phyloP scores from a whole-genome alignment of 1,140 invertebrate species.

The Chrysoperla carnea region DNA sequence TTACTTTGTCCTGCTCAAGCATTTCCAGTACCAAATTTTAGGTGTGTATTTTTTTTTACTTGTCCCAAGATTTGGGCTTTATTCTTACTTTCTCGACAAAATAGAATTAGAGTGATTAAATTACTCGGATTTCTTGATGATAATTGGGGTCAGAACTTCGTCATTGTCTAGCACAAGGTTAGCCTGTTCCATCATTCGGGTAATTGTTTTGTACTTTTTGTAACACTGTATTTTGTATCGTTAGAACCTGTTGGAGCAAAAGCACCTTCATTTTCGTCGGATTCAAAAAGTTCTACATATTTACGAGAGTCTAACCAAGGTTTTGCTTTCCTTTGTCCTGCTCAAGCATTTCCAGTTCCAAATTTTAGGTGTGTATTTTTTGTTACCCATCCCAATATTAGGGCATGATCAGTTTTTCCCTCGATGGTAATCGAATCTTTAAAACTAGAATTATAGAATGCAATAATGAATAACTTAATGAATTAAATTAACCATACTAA shows the following conservation, averaged over 20 bases:
- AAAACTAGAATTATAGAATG: no score
- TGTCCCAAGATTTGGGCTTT: constrained; percentile 24
- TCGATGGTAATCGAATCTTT: no score
- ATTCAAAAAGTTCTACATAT: constrained; percentile 30
- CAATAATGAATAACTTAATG: no score
- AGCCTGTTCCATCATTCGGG: constrained; percentile 31
- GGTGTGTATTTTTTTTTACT: constrained; percentile 43
- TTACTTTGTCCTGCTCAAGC: constrained; percentile 48
- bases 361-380: constrained; percentile 45
- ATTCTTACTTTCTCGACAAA: no score
- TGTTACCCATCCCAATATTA: constrained; percentile 23
- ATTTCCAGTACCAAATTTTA: constrained; percentile 47
- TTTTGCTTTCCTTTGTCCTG: constrained; percentile 40
- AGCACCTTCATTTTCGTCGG: constrained; percentile 36
- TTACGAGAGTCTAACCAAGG: constrained; percentile 23
- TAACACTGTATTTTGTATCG: constrained; percentile 1
- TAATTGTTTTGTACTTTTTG: constrained; percentile 13
- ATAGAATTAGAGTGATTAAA: constrained; percentile 23
- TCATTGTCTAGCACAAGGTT: constrained; percentile 40
- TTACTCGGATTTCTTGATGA: constrained; percentile 25
- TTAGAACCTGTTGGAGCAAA: constrained; percentile 44
- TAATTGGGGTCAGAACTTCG: constrained; percentile 18
- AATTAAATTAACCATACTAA: no score
- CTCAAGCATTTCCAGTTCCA: constrained; percentile 49
- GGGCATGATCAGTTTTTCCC: constrained; percentile 16